These are phyloP conservation scores for Porites divaricata DNA, from an alignment of 92 coral and sea anemone species.

Conservation along the genomic window DNA sequence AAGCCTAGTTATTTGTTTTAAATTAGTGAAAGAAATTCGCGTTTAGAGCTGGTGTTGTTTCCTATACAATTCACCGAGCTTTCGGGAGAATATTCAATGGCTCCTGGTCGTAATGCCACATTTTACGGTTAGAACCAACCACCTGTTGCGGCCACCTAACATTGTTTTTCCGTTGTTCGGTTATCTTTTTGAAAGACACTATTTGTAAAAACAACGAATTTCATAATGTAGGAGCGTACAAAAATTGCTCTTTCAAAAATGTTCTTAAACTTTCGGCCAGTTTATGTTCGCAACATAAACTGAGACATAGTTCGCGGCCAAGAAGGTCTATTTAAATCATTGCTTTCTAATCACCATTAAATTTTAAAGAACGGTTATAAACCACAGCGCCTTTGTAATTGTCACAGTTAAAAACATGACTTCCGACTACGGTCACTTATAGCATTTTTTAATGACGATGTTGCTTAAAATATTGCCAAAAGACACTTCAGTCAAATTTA, in stretches of 20 bases:
- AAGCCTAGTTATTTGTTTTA: too few relatives aligned
- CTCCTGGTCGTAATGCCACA: too few relatives aligned
- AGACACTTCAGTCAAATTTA: not conserved
- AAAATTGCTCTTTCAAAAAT: not conserved
- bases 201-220: not conserved
- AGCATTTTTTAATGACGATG: not conserved
- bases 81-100: too few relatives aligned
- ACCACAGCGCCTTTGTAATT: conserved; percentile 6
- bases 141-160: conserved; percentile 15
- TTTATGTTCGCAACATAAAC: not conserved
- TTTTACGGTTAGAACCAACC: not conserved
- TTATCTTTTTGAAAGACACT: conserved; percentile 30
- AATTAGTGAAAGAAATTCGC: too few relatives aligned
- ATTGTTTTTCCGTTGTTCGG: conserved; percentile 5
- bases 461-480: not conserved
- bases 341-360: conserved; percentile 6
- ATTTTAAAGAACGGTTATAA: conserved; percentile 11
- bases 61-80: too few relatives aligned
- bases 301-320: too few relatives aligned
- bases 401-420: conserved; percentile 1
- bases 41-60: too few relatives aligned
- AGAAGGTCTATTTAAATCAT: not conserved
- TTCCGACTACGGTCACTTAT: not conserved
- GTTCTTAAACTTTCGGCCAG: not conserved
- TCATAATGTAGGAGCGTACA: too few relatives aligned